These are phyloP conservation scores for Lepidocyrtinus sp. DNA, from an alignment of 2,888 invertebrate genomes.

Conservation along the genomic window DNA sequence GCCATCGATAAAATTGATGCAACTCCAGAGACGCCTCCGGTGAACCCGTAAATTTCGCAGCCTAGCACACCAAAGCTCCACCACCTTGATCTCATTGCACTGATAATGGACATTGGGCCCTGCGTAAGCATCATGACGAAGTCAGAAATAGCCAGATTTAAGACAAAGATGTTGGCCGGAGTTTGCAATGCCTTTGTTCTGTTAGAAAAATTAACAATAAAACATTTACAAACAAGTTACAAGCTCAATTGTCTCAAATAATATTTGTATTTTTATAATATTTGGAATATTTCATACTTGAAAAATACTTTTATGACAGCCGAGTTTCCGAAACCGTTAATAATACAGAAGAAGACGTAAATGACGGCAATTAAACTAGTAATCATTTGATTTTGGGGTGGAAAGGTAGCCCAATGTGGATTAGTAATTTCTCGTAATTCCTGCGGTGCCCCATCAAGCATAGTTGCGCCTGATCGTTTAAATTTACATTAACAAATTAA, in stretches of 20 bases:
- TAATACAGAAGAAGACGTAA: slow-evolving; percentile 60
- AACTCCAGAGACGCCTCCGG: slow-evolving; percentile 50
- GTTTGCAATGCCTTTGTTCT: slow-evolving; percentile 59
- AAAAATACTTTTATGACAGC: slow-evolving; percentile 62
- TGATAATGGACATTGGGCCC: slow-evolving; percentile 72
- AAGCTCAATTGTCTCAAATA: background rate
- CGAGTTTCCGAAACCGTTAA: slow-evolving; percentile 71
- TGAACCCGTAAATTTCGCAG: slow-evolving; percentile 62
- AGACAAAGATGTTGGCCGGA: slow-evolving; percentile 73
- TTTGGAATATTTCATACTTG: slow-evolving; percentile 22
- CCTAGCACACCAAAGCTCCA: slow-evolving; percentile 71
- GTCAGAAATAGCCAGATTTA: slow-evolving; percentile 73
- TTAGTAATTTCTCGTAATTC: slow-evolving; percentile 70
- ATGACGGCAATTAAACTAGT: slow-evolving; percentile 70
- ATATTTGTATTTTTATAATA: background rate
- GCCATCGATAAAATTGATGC: slow-evolving; percentile 57
- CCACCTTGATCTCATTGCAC: slow-evolving; percentile 69
- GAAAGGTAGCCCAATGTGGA: slow-evolving; percentile 71
- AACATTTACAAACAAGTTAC: background rate
- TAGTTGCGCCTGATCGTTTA: slow-evolving; percentile 31
- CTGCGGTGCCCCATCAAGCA: slow-evolving; percentile 66
- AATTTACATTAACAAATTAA: background rate
- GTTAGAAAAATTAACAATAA: slow-evolving; percentile 9
- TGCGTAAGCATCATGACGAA: slow-evolving; percentile 71
- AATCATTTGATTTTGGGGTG: slow-evolving; percentile 71